These are phyloP conservation scores for Acanthochromis polyacanthus DNA, from an alignment of 2,113 vertebrate species.

Conservation along the genomic window DNA sequence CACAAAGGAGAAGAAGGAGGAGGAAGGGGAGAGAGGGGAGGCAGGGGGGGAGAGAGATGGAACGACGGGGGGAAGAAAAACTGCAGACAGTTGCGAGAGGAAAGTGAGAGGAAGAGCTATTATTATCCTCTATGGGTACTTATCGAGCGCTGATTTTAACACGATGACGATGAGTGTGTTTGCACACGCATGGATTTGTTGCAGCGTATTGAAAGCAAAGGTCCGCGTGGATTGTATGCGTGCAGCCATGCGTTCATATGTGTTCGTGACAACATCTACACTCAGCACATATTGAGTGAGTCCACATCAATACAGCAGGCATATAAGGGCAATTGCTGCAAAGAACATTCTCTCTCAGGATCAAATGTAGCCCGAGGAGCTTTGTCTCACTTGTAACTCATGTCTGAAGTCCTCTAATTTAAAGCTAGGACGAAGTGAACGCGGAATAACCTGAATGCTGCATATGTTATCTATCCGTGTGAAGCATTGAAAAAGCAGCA, in stretches of 20 bases:
- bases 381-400: not conserved
- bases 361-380: slow-evolving; percentile 17
- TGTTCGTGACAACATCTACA: not conserved
- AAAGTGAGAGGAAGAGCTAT: slow-evolving; percentile 29
- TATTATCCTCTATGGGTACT: slow-evolving; percentile 22
- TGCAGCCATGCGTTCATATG: not conserved
- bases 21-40: not conserved
- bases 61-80: slow-evolving; percentile 43
- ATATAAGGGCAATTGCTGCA: slow-evolving; percentile 10
- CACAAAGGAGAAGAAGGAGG: slow-evolving; percentile 33
- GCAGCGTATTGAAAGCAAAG: not conserved
- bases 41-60: slow-evolving; percentile 18
- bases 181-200: not conserved
- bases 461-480: not conserved
- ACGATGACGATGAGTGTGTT: slow-evolving; percentile 1
- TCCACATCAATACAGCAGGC: slow-evolving; percentile 21
- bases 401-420: not conserved
- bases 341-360: slow-evolving; percentile 12
- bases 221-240: not conserved
- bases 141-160: slow-evolving; percentile 11
- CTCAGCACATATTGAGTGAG: slow-evolving; percentile 4
- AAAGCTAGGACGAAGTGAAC: not conserved
- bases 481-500: not conserved
- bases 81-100: slow-evolving; percentile 23
- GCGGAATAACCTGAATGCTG: not conserved